Evolutionary conservation across 2,888 invertebrate genomes (phyloP).

Genomic region (Phytoseiulus persimilis): DNA sequence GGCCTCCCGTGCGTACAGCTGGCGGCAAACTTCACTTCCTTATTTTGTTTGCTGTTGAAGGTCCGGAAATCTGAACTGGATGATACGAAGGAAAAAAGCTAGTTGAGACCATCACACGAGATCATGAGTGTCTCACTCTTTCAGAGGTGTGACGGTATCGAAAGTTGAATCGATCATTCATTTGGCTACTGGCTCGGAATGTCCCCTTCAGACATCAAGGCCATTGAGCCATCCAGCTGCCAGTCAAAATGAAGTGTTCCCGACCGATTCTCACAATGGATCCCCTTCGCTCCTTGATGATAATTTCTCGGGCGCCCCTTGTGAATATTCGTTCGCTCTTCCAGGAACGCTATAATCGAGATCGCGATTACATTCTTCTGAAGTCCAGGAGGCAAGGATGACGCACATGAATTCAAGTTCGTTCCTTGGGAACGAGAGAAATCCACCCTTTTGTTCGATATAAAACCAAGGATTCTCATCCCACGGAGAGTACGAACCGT

Average conservation of each 20-base stretch:
- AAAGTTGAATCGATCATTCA: neutral
- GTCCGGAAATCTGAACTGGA: neutral
- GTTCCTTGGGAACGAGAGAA: no score
- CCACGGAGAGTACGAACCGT: no score
- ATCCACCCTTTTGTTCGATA: no score
- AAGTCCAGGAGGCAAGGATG: no score
- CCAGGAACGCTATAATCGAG: no score
- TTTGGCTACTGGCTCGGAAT: neutral
- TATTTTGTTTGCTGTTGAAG: neutral
- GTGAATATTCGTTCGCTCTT: neutral
- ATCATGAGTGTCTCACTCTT: no score
- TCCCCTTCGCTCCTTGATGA: neutral
- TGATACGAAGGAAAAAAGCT: neutral
- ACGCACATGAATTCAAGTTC: no score
- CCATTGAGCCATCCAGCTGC: neutral
- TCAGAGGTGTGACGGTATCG: no score
- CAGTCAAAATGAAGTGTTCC: neutral
- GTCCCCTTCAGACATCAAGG: neutral
- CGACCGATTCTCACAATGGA: neutral
- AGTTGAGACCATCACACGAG: no score
- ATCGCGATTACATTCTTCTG: no score
- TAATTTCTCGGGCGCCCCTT: neutral
- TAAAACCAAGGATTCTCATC: no score
- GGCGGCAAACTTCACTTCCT: neutral
- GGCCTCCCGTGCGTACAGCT: neutral